Base-by-base conservation (phyloP, 2,888 invertebrate species). In the Dioctria linearis region DNA sequence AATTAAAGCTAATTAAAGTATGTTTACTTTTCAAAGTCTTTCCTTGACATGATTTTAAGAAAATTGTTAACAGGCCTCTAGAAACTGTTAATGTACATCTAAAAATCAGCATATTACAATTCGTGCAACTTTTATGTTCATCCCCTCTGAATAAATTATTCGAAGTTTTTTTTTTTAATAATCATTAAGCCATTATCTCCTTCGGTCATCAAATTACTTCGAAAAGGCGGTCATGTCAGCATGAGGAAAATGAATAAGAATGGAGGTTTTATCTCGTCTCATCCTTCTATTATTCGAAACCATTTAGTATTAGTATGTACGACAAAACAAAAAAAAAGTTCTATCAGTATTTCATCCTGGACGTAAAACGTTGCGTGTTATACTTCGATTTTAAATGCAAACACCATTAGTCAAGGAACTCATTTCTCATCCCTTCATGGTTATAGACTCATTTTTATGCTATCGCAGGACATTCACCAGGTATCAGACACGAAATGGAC, bases 321-420 rank as follows among this genome's bases (percentile, higher is more conserved):
- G 25, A 25, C 25, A 25, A 25, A 25, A 25, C n/a, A 25, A 25
- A 25, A 71, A 49, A 59, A 43, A 25, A n/a, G 42, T 63, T 46
- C 37, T 61, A 76, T 76, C 76, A 73, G 61, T 73, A 80, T 61
- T 59, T 71, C 75, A 67, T 75, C 61, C 57, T 43, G 46, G 46
- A 69, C 75, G 61, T 78, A 80, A 78, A 80, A 80, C 71, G 43
- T 82, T 80, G 82, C 82, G 82, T 82, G 82, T 46, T 76, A 65
- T 71, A 57, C 65, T 82, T 82, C 82, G 82, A 82, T 82, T 82
- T 82, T 80, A 67, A 82, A 80, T 78, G 82, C 80, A 80, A 82
- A 82, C 82, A 80, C 80, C 78, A 82, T 82, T 82, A 82, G 82
- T 82, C 82, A 80, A 82, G 80, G 65, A 73, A 39, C 63, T 63